A percentile compares a stretch with the other conserved stretches of the same genome.
Conservation (phyloP, 2,797 vertebrate genomes). For the Garrulus glandarius region DNA sequence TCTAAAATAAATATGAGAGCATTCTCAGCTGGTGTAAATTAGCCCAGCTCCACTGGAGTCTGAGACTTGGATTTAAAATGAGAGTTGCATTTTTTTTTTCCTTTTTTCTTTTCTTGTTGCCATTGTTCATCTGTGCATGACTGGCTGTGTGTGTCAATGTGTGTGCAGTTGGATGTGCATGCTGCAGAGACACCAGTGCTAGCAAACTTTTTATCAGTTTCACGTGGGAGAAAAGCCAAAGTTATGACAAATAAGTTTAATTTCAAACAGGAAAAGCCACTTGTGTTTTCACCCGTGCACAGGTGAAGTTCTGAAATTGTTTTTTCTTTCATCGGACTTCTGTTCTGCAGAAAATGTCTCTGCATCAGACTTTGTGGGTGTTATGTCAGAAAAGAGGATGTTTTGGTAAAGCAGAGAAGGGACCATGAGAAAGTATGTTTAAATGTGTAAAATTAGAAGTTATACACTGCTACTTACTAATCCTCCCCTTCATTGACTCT, state of each 20-base stretch:
- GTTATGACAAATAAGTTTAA: background rate
- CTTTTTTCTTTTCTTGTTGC: background rate
- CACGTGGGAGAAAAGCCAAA: background rate
- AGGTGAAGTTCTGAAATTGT: background rate
- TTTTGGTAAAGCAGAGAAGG: background rate
- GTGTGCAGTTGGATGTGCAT: background rate
- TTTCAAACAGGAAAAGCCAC: background rate
- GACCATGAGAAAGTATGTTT: background rate
- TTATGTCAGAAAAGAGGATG: background rate
- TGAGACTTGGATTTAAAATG: constrained; percentile 37
- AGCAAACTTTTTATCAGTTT: background rate
- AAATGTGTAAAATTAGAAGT: background rate
- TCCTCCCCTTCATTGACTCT: background rate
- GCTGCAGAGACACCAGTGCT: background rate
- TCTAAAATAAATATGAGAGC: constrained; percentile 65
- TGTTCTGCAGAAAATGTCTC: background rate
- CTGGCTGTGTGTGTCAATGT: background rate
- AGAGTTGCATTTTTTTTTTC: background rate
- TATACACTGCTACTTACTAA: background rate
- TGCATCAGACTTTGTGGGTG: background rate
- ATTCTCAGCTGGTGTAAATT: constrained; percentile 67
- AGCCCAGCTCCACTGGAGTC: constrained; percentile 50
- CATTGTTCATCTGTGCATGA: constrained; percentile 4
- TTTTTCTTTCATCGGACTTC: background rate
- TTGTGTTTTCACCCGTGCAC: background rate